Evolutionary conservation across 37 sponge, comb jelly and placozoan genomes (phyloP).

Genomic region (Chondrilla cf. caribensis): DNA sequence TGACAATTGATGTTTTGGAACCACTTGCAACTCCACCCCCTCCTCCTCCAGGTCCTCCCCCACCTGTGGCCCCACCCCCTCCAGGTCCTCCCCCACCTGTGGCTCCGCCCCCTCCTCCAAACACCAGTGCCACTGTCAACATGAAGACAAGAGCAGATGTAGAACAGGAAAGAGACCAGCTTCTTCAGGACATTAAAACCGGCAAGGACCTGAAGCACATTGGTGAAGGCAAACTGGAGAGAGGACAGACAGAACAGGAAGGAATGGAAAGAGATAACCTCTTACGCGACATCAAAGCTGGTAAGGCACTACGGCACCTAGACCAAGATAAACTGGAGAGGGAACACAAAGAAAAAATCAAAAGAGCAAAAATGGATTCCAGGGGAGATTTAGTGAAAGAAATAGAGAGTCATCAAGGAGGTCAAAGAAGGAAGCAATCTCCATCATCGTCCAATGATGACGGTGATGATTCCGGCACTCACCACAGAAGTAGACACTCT

Average conservation of each 20-base stretch:
- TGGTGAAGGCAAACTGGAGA: not conserved
- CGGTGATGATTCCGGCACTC: slow-evolving; percentile 21
- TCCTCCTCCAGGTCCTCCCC: not conserved
- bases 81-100: slow-evolving; percentile 2
- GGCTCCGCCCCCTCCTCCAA: slow-evolving; percentile 32
- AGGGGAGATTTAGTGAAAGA: not conserved
- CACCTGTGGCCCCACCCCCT: slow-evolving; percentile 32
- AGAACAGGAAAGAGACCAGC: not conserved
- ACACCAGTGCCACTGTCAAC: not conserved
- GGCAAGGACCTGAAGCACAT: not conserved
- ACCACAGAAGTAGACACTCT: not conserved
- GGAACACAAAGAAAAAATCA: not conserved
- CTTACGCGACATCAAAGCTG: slow-evolving; percentile 48
- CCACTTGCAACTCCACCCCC: not conserved
- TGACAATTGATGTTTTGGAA: not conserved
- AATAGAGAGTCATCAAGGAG: not conserved
- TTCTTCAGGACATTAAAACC: not conserved
- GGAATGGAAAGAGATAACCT: slow-evolving; percentile 31
- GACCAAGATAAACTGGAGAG: not conserved
- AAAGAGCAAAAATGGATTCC: not conserved
- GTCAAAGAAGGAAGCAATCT: not conserved
- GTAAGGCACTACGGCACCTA: slow-evolving; percentile 31
- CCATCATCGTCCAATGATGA: not conserved
- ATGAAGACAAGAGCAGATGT: not conserved
- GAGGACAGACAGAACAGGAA: not conserved